Evolutionary conservation across 2,797 vertebrate genomes (phyloP).

Genomic region (Amniataba percoides): DNA sequence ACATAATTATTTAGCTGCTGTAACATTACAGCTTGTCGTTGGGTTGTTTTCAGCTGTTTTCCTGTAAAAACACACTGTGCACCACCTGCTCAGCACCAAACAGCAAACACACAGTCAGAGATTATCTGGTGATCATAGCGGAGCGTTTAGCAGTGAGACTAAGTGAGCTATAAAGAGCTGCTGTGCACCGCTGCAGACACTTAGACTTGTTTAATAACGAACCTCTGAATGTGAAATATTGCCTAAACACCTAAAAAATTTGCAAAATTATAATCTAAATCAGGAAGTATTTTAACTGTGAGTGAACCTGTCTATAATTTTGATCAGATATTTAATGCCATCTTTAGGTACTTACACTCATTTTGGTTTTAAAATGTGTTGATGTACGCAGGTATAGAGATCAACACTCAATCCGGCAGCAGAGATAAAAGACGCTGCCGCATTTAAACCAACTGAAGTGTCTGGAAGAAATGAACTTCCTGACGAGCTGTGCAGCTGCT

Average conservation of each 20-base stretch:
- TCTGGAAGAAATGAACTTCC: slow-evolving; percentile 47
- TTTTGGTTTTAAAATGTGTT: not conserved
- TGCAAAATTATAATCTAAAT: not conserved
- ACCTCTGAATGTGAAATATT: not conserved
- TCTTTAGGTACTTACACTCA: not conserved
- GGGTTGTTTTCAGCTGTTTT: not conserved
- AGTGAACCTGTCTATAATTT: not conserved
- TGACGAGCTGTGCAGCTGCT: slow-evolving; percentile 29
- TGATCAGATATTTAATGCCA: too few species aligned
- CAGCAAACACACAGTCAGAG: not conserved
- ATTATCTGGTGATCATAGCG: not conserved
- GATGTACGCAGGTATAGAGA: not conserved
- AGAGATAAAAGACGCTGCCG: not conserved
- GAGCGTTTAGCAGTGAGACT: not conserved
- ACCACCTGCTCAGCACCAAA: not conserved
- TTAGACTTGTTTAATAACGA: not conserved
- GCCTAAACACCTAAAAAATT: not conserved
- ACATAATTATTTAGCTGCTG: too few species aligned
- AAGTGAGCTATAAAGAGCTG: too few species aligned
- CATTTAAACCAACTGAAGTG: slow-evolving; percentile 4
- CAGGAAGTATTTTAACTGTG: not conserved
- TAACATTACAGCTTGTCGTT: too few species aligned
- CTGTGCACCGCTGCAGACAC: too few species aligned
- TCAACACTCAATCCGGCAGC: not conserved
- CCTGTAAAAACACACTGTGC: not conserved